Conservation (phyloP, 2,888 invertebrate genomes). For the Acleris emargana region DNA sequence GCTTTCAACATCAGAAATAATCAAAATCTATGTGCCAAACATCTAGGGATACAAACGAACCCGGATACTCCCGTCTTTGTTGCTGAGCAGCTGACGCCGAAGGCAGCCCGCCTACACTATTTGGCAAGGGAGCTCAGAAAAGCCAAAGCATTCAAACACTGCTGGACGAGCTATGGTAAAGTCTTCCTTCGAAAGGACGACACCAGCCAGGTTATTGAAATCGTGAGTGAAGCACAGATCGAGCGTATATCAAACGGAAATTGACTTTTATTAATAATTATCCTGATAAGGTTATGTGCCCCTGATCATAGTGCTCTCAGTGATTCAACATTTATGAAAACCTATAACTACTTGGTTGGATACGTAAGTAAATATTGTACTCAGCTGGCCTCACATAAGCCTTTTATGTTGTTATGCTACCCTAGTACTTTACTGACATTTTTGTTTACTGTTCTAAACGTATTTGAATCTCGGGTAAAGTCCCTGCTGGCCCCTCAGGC, state of each 20-base stretch:
- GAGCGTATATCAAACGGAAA: background rate
- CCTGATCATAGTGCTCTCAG: background rate
- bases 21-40: slow-evolving; percentile 37
- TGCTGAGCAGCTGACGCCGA: slow-evolving; percentile 34
- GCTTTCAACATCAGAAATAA: slow-evolving; percentile 38
- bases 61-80: slow-evolving; percentile 36
- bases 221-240: slow-evolving; percentile 17
- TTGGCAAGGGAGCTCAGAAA: slow-evolving; percentile 32
- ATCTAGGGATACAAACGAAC: slow-evolving; percentile 30
- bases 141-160: slow-evolving; percentile 30
- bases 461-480: too few relatives aligned
- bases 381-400: too few relatives aligned
- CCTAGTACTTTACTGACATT: too few relatives aligned
- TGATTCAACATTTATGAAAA: too few relatives aligned
- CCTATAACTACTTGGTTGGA: too few relatives aligned
- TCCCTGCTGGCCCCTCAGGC: too few relatives aligned
- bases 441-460: too few relatives aligned
- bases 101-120: slow-evolving; percentile 33
- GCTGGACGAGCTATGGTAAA: slow-evolving; percentile 37
- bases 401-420: too few relatives aligned
- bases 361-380: too few relatives aligned
- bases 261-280: slow-evolving; percentile 15
- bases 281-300: background rate
- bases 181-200: slow-evolving; percentile 19
- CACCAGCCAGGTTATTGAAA: slow-evolving; percentile 9